These are phyloP conservation scores for Alfaro cultratus DNA, from an alignment of 2,797 vertebrate genomes.

Conservation along the genomic window DNA sequence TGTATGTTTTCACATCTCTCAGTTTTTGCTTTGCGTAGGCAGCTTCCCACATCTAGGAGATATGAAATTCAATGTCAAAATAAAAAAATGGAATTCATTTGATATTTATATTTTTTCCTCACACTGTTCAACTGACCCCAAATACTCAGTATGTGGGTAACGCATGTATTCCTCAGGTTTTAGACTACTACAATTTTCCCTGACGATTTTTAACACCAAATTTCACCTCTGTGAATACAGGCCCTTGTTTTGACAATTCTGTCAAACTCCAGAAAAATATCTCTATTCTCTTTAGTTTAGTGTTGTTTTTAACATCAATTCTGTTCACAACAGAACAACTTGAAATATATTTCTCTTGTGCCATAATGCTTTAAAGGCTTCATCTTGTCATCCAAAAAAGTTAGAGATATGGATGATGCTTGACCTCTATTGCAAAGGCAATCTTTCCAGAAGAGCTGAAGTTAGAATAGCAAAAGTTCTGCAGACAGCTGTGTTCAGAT, in stretches of 20 bases:
- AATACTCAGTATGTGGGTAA: conserved; percentile 49
- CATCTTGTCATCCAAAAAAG: not conserved
- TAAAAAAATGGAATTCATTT: conserved; percentile 60
- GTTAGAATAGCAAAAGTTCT: no score
- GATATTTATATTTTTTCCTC: conserved; percentile 57
- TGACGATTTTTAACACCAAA: not conserved
- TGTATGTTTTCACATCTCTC: not conserved
- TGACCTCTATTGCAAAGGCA: not conserved
- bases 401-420: not conserved
- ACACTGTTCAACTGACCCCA: conserved; percentile 41
- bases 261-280: not conserved
- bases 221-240: not conserved
- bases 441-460: no score
- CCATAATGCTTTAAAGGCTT: not conserved
- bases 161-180: conserved; percentile 20
- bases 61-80: conserved; percentile 19
- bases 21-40: not conserved
- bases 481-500: not conserved
- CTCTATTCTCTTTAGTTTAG: not conserved
- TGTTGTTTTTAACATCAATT: not conserved
- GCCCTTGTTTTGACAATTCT: not conserved
- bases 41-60: not conserved
- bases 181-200: conserved; percentile 27
- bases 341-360: not conserved
- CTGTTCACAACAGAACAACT: not conserved